phyloP scores from a whole-genome alignment of 2,113 vertebrate species.

The Pteropus alecto region DNA sequence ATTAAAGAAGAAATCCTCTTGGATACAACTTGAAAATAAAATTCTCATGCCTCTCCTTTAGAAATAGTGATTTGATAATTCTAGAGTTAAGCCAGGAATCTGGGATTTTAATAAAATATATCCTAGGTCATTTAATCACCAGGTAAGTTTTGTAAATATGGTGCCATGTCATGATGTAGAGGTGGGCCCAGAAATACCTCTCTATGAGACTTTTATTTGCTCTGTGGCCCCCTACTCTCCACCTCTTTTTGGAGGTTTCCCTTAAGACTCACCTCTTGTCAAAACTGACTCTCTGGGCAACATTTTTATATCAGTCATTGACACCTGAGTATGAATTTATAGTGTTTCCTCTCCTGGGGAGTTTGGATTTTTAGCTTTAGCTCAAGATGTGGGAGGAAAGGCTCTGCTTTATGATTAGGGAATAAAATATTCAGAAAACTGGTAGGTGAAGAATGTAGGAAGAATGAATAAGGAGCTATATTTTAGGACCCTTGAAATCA shows the following conservation, averaged over 20 bases:
- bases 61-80: not conserved
- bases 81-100: not conserved
- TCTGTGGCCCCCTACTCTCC: not conserved
- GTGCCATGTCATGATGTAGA: not conserved
- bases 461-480: constrained; percentile 7
- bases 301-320: constrained; percentile 26
- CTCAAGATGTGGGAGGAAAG: constrained; percentile 4
- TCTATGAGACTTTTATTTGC: not conserved
- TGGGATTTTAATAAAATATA: not conserved
- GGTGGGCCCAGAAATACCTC: not conserved
- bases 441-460: constrained; percentile 32
- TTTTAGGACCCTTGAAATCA: not conserved
- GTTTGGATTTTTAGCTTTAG: constrained; percentile 10
- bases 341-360: not conserved
- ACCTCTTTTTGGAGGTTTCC: not conserved
- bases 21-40: not conserved
- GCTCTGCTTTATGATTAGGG: not conserved
- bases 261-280: not conserved
- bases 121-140: not conserved
- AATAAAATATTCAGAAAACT: constrained; percentile 34
- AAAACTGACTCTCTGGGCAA: not conserved
- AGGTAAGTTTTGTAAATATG: not conserved
- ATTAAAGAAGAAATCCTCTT: not conserved
- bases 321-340: constrained; percentile 10
- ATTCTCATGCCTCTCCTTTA: not conserved